Conservation (phyloP, 2,888 invertebrate species). For the Brachyptera putata region DNA sequence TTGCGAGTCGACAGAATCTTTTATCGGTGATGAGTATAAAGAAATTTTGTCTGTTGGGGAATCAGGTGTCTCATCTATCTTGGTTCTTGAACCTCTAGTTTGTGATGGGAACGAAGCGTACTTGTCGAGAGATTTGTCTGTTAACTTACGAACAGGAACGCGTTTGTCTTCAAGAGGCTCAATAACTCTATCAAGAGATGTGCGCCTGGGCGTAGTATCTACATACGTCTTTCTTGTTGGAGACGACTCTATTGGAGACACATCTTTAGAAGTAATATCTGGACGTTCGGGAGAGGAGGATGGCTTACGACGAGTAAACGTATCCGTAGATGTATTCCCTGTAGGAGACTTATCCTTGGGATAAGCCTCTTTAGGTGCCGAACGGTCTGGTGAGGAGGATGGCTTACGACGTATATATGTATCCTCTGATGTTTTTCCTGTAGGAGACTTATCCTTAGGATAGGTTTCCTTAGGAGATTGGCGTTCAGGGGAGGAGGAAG, state of each 20-base stretch:
- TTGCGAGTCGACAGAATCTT: neutral
- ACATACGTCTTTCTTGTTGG: neutral
- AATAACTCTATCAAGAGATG: neutral
- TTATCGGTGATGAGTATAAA: neutral
- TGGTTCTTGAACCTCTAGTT: neutral
- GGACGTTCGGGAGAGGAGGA: constrained; percentile 21
- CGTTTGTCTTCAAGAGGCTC: neutral
- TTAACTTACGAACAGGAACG: neutral
- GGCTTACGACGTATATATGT: neutral
- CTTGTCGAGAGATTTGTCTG: constrained; percentile 3
- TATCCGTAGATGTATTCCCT: neutral
- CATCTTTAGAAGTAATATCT: neutral
- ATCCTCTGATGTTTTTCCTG: neutral
- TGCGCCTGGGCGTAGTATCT: neutral
- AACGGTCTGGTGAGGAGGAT: constrained; percentile 14
- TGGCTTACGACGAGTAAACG: neutral
- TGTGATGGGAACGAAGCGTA: constrained; percentile 19
- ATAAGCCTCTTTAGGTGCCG: constrained; percentile 2
- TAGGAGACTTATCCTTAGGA: neutral
- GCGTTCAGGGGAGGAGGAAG: constrained; percentile 20
- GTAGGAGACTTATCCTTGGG: constrained; percentile 3
- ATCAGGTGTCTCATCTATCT: neutral
- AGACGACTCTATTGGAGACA: neutral
- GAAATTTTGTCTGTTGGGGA: neutral
- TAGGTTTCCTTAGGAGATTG: neutral